phyloP scores from a whole-genome alignment of 2,113 vertebrate species.

The Grammomys surdaster region DNA sequence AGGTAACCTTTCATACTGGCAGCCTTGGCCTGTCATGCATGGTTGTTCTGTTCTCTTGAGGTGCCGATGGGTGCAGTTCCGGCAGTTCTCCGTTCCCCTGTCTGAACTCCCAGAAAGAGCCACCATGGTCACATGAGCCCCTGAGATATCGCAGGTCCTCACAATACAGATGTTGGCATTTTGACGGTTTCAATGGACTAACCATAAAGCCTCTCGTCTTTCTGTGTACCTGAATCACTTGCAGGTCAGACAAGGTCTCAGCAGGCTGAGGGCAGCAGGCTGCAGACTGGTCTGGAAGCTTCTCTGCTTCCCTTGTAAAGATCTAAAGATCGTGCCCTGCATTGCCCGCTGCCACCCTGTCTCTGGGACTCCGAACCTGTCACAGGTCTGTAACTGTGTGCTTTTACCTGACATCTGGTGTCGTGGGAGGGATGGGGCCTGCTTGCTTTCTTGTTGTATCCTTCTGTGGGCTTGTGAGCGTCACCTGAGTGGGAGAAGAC shows the following conservation, averaged over 20 bases:
- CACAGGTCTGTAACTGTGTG: not conserved
- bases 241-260: not conserved
- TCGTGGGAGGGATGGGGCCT: no score
- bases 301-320: not conserved
- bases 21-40: not conserved
- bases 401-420: not conserved
- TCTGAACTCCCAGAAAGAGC: not conserved
- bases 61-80: not conserved
- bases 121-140: fast-evolving
- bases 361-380: not conserved
- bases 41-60: fast-evolving
- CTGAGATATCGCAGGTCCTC: not conserved
- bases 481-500: not conserved
- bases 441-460: not conserved
- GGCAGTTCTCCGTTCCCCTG: not conserved
- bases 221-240: no score
- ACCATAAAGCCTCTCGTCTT: not conserved
- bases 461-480: not conserved
- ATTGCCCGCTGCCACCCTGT: not conserved
- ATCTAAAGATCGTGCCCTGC: not conserved
- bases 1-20: no score
- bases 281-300: not conserved
- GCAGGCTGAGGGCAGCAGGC: not conserved
- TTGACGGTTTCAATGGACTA: not conserved
- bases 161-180: not conserved